Evolutionary conservation across 2,888 invertebrate genomes (phyloP), one percentile per base, ranked within the genome.

Genomic region (Cephus sareptanus): DNA sequence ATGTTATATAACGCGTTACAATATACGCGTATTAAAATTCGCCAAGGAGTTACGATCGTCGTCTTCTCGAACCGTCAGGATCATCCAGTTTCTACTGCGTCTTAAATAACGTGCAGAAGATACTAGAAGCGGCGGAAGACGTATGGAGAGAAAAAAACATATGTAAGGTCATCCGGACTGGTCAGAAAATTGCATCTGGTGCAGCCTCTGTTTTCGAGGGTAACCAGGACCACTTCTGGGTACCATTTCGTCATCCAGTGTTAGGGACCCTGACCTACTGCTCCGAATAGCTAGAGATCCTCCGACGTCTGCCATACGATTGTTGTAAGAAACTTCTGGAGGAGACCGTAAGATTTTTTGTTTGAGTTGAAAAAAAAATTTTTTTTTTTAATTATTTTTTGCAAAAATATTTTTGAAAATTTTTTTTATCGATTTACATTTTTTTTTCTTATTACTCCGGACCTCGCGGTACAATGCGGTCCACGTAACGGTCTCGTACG

Each of bases 1-100:
- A 79, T 81, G 83, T 88, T 88, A 88, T 86, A 83, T 87, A 88
- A 88, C 82, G 77, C 75, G 56, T 56, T 23, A 56, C 23, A 23
- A 6, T 56, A 9, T 23, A 23, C 23, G 56, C 56, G 56, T 9
- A 56, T 56, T 9, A 56, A 23, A 2, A 23, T 56, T 56, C 23
- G 56, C 56, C 56, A 56, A 56, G 56, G 56, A 56, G 23, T 56
- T 23, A 23, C 23, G 6, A 1, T 1, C 9, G 56, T 56, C 23
- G 9, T 56, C 56, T 6, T 56, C 56, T 1, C 9, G 56, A 9
- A 9, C 56, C 56, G 56, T 23, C 56, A 56, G 56, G 23, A 56
- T 23, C 56, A 23, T 56, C 56, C 56, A 23, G 56, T 56, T 56
- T 56, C 2, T 56, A 56, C 56, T 56, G 56, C 56, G 56, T 56